Evolutionary conservation across 2,888 invertebrate species (phyloP).

Genomic region (Lydus trimaculatus): DNA sequence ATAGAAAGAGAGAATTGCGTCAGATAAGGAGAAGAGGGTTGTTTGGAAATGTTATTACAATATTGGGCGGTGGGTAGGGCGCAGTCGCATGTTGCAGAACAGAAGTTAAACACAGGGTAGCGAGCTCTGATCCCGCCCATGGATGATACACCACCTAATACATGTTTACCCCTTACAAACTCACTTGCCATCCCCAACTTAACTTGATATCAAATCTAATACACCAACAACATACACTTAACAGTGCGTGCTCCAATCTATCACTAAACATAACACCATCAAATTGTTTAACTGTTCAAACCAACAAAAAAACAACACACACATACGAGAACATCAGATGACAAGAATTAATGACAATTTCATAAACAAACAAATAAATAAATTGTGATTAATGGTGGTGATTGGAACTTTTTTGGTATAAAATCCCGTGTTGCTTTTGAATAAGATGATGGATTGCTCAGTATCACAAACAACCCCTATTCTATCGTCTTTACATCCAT

Average conservation of each 20-base stretch:
- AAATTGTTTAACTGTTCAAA: not conserved
- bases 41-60: constrained; percentile 31
- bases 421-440: not conserved
- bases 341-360: not conserved
- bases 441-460: constrained; percentile 49
- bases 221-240: constrained; percentile 29
- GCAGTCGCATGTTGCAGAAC: constrained; percentile 53
- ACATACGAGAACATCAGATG: not conserved
- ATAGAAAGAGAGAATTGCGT: constrained; percentile 6
- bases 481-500: constrained; percentile 51
- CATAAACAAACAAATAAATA: not conserved
- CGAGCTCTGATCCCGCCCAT: constrained; percentile 59
- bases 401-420: constrained; percentile 11
- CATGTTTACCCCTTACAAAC: constrained; percentile 41
- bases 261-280: no score
- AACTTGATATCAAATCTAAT: constrained; percentile 36
- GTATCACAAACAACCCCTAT: constrained; percentile 48
- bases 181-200: constrained; percentile 43
- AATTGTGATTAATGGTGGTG: not conserved
- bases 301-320: not conserved
- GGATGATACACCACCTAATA: constrained; percentile 49
- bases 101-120: constrained; percentile 62
- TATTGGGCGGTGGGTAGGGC: constrained; percentile 43
- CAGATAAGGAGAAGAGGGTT: constrained; percentile 37
- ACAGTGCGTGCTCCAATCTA: constrained; percentile 3